Percentiles rank a stretch among this genome's conserved stretches.
Conservation (phyloP, 2,888 invertebrate species). For the Escarpia spicata region DNA sequence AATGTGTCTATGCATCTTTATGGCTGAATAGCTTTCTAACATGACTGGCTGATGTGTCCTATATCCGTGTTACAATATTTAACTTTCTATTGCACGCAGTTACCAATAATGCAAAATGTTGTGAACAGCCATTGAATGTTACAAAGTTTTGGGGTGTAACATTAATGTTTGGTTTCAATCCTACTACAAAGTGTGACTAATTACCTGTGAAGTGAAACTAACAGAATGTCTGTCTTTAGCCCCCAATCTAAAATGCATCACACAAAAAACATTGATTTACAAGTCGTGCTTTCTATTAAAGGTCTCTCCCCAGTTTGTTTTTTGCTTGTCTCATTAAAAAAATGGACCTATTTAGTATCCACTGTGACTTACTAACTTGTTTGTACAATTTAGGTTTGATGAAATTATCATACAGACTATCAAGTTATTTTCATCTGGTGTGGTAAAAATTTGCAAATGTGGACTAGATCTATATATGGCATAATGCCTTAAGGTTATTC, state of each 20-base stretch:
- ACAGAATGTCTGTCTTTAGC: neutral
- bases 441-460: too few species aligned
- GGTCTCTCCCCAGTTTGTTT: too few species aligned
- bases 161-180: neutral
- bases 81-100: neutral
- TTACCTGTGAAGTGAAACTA: neutral
- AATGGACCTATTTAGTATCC: too few species aligned
- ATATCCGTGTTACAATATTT: neutral
- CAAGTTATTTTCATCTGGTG: too few species aligned
- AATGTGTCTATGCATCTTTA: neutral
- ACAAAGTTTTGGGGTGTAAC: neutral
- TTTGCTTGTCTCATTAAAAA: too few species aligned
- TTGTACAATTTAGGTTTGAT: too few species aligned
- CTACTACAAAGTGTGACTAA: neutral
- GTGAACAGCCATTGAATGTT: neutral
- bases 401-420: too few species aligned
- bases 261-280: neutral
- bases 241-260: neutral
- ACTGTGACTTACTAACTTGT: too few species aligned
- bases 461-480: too few species aligned
- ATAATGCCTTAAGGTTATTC: too few species aligned
- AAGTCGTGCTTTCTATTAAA: neutral
- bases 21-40: neutral
- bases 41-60: neutral
- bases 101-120: neutral